Percentiles rank a stretch among this genome's conserved stretches.
Conservation (phyloP, 2,797 vertebrate genomes). For the Esox lucius region DNA sequence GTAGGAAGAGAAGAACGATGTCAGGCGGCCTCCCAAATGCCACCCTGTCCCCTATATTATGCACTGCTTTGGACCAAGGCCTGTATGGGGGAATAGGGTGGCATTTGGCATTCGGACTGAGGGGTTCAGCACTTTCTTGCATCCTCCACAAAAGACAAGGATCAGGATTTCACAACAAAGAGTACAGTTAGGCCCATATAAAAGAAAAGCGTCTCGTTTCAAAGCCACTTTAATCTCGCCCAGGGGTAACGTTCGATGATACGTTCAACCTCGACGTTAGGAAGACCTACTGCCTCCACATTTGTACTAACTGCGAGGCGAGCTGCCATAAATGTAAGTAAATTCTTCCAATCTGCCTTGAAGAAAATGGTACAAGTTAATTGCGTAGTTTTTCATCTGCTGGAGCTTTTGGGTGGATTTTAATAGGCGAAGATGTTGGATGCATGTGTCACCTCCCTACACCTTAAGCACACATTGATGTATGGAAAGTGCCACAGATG, state of each 20-base stretch:
- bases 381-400: not conserved
- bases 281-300: not conserved
- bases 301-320: too few species aligned
- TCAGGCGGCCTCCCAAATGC: conserved; percentile 44
- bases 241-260: not conserved
- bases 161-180: conserved; percentile 36
- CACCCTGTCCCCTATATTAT: conserved; percentile 23
- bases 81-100: not conserved
- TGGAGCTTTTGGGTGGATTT: not conserved
- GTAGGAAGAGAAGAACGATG: conserved; percentile 49
- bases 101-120: conserved; percentile 34
- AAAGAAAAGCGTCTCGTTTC: conserved; percentile 9
- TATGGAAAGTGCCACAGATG: conserved; percentile 17
- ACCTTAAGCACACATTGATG: conserved; percentile 4
- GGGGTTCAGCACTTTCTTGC: conserved; percentile 44
- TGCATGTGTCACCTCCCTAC: not conserved
- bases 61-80: not conserved
- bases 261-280: not conserved
- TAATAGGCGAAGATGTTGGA: not conserved
- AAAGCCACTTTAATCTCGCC: not conserved
- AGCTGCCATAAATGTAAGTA: not conserved
- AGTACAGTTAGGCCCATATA: conserved; percentile 65
- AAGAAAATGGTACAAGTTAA: not conserved
- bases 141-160: conserved; percentile 51
- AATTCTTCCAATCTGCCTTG: not conserved